These are phyloP conservation scores for Macroramphosus scolopax DNA, from an alignment of 2,797 vertebrate genomes.

Conservation along the genomic window DNA sequence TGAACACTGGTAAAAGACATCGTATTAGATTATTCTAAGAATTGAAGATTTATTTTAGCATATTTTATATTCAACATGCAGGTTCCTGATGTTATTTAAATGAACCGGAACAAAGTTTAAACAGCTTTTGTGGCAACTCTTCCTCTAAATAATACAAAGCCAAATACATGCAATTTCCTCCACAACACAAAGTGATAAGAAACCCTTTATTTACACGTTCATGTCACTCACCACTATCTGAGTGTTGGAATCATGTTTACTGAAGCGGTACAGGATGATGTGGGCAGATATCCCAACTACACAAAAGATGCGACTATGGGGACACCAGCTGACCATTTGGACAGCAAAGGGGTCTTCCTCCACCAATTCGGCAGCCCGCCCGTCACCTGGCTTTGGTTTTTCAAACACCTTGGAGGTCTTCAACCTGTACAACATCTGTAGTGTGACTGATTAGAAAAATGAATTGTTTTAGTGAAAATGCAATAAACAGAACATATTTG, in stretches of 20 bases:
- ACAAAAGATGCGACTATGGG: conserved; percentile 93
- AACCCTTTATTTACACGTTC: too few relatives aligned
- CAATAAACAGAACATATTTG: too few relatives aligned
- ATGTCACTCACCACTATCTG: conserved; percentile 89
- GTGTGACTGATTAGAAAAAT: conserved; percentile 80
- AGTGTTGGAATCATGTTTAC: conserved; percentile 90
- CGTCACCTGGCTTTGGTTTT: conserved; percentile 87
- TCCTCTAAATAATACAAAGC: too few relatives aligned
- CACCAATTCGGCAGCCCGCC: conserved; percentile 83
- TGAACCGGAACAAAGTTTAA: too few relatives aligned
- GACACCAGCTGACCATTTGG: conserved; percentile 97
- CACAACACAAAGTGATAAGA: too few relatives aligned
- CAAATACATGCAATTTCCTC: too few relatives aligned
- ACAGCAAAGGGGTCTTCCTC: conserved; percentile 96
- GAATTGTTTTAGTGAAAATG: too few relatives aligned
- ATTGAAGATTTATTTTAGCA: background rate
- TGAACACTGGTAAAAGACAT: background rate
- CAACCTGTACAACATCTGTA: conserved; percentile 98
- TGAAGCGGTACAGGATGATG: conserved; percentile 93
- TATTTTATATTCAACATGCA: background rate
- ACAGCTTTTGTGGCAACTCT: too few relatives aligned
- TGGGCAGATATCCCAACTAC: conserved; percentile 93
- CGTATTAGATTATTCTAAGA: background rate
- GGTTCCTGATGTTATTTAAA: too few relatives aligned
- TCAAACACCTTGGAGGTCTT: conserved; percentile 98